Base-by-base conservation (phyloP, 2,113 vertebrate species). In the Pangasianodon gigas region DNA sequence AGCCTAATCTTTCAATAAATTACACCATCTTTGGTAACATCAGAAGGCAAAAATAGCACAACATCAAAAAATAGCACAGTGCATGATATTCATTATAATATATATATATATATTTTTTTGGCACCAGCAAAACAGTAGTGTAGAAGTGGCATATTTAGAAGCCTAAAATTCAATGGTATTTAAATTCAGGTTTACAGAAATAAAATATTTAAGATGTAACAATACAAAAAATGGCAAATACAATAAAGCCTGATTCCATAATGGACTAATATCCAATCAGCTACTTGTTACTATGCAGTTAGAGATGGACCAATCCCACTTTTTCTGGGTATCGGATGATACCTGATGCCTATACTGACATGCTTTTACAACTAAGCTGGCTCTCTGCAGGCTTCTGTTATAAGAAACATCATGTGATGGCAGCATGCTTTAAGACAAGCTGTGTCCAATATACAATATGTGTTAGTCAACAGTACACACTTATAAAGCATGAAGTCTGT, bases 201-300 rank as follows among this genome's bases (percentile, higher is more conserved):
- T 37, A 21, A 21, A 56, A 37, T 83, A 80, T 10, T 37, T 54
- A 81, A 81, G 29, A 52, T 32, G 14, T 3, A 41, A 6, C 51
- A 58, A 84, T 29, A 62, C 8, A 44, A 29, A 44, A 58, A 62
- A 51, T 1, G 26, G 11, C 21, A 18, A 82, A 56, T 32, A 21
- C 16, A 82, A 37, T 56, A 37, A 13, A 84, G 10, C 24, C 58
- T 29, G 56, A 84, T 62, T 11, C 56, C 37, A 62, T 46, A 62
- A 62, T 62, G 21, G 11, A 84, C 21, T 46, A 62, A 62, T 44
- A 84, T 62, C 82, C 82, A 84, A 84, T 84, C 82, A 84, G 21
- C 56, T 62, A 62, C 82, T 46, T 84, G 82, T 84, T 84, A 84
- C 56, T 84, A 84, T 84, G 82, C 82, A 62, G 82, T 62, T 62